Percentiles rank a stretch among this genome's conserved stretches.
Conservation (phyloP, 1,140 invertebrate genomes). For the Cydia amplana region DNA sequence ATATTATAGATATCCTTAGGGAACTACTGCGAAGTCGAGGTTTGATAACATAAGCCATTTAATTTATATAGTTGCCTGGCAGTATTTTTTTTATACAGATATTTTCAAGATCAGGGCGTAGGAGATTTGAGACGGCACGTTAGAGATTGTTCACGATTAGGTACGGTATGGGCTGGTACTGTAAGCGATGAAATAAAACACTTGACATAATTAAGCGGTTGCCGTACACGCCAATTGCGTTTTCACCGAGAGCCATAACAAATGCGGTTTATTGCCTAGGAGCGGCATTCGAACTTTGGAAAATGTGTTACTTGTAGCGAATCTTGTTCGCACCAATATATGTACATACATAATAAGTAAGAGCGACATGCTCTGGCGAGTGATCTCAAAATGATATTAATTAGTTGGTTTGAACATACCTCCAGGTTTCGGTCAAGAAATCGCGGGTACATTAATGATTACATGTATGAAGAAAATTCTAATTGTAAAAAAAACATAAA, state of each 20-base stretch:
- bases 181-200: conserved; percentile 35
- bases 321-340: too few species aligned
- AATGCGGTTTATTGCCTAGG: background rate
- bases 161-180: too few species aligned
- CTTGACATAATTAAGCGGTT: conserved; percentile 33
- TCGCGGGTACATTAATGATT: too few species aligned
- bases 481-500: too few species aligned
- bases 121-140: too few species aligned
- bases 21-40: background rate
- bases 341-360: too few species aligned
- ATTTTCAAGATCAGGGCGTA: background rate
- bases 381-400: too few species aligned
- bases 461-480: too few species aligned
- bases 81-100: background rate
- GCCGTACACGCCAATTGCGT: background rate
- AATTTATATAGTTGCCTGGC: background rate
- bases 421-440: too few species aligned
- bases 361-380: too few species aligned
- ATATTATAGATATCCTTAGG: conserved; percentile 33
- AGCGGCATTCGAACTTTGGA: background rate
- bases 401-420: too few species aligned
- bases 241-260: background rate
- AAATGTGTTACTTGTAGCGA: background rate
- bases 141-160: too few species aligned
- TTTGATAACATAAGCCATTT: background rate